Evolutionary conservation across 2,888 invertebrate species (phyloP), one percentile per base, ranked within the genome.

Genomic region (Heliconius sara): DNA sequence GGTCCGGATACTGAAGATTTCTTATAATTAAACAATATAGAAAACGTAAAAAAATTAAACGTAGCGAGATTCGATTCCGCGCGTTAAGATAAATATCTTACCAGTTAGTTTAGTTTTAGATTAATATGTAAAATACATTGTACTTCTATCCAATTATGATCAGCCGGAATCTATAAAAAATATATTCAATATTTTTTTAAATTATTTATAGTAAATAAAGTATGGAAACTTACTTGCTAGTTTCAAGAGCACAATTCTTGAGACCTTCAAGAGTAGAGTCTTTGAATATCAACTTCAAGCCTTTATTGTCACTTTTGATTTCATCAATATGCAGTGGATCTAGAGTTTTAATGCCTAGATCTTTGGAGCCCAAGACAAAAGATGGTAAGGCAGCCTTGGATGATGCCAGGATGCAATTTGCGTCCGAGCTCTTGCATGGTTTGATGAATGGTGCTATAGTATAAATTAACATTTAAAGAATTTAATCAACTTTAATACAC

Each of bases 401-500:
- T 0, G 94, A 89, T 0, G 88, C 75, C 13, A 88, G 2, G 9
- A 89, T 65, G 85, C 95, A 95, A 0, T 84, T 82, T 3, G 83
- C 83, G 87, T 95, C 94, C 0, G 85, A 88, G 0, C 77, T 5
- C 78, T 88, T 88, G 85, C 95, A 94, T 66, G 93, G 92, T 73
- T 83, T 91, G 78, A 95, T 89, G 85, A 93, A 92, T 0, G 94
- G 92, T 0, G 93, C 95, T 94, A 87, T n/a, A 80, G n/a, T 60
- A n/a, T n/a, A 22, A 39, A 39, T 39, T 39, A 39, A 39, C 9
- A 39, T 39, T 39, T 39, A 22, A 52, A 52, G 3, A 43, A 43
- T 13, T 13, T 43, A 43, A 12, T 79, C 34, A 67, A 30, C 16
- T 67, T 60, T 22, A 6, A n/a, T n/a, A n/a, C 19, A 43, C 43